Base-by-base conservation (phyloP, 1,140 invertebrate species). In the Callitettix versicolor region DNA sequence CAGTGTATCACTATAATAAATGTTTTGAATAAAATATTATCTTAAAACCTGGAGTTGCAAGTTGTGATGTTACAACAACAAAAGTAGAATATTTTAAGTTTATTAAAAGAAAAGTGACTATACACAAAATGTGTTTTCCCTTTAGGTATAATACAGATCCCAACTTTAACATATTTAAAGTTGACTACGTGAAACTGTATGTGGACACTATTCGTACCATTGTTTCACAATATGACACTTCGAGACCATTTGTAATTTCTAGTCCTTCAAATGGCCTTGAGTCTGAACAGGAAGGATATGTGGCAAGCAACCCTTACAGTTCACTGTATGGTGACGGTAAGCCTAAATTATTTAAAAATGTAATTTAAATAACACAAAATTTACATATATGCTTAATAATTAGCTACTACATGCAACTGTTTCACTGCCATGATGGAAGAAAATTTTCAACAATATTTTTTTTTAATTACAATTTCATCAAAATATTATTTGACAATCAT, bases 261-360 rank as follows among this genome's bases (percentile, higher is more conserved):
- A 97, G 93, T 72, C 96, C 96, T 1, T 87, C 86, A 0, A 97
- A 99, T 73, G 95, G 93, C 4, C 60, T 78, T 0, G 73, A 86
- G 65, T 84, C 84, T 1, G 82, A 84, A 60, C 65, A 75, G 60
- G 82, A 91, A 68, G 85, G 85, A 9, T 91, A 84, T 64, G 68
- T 77, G 24, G 78, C 88, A 0, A 51, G 70, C 12, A 79, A 92
- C 71, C 95, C 96, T 0, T 80, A 85, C 50, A 83, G 83, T 57
- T 71, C 75, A 30, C 65, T 81, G 24, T 96, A 86, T 71, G 96
- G 96, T 50, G 96, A 99, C 71, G 81, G 86, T 89, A 76, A 72
- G 65, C 67, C 36, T 51, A 24, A 2, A 11, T 22, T 46, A n/a
- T n/a, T n/a, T n/a, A n/a, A n/a, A n/a, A n/a, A n/a, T n/a, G n/a